phyloP scores from a whole-genome alignment of 2,113 vertebrate species.

The Ailurus styani region DNA sequence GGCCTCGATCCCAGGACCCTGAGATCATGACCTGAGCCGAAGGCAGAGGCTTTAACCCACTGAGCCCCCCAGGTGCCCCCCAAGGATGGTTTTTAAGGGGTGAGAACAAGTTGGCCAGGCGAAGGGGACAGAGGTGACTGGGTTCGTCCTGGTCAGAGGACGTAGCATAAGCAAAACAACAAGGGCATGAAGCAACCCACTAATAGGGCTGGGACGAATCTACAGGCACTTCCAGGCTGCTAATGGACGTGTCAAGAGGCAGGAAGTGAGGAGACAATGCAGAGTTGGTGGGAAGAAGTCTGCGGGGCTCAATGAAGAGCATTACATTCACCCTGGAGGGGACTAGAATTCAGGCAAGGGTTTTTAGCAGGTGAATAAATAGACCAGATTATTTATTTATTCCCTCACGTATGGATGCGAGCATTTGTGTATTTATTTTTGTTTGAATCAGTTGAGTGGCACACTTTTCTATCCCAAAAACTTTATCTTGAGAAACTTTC shows the following conservation, averaged over 20 bases:
- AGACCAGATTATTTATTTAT: background rate
- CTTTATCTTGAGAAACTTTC: background rate
- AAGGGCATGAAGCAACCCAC: fast-evolving
- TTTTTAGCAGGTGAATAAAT: background rate
- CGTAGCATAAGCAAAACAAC: background rate
- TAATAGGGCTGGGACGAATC: too few species aligned
- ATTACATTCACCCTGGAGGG: fast-evolving
- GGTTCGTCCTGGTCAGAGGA: fast-evolving
- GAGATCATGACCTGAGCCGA: too few species aligned
- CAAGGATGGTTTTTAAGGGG: background rate
- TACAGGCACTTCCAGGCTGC: background rate
- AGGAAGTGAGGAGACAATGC: background rate
- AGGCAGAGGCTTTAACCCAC: too few species aligned
- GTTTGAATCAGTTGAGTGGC: too few species aligned
- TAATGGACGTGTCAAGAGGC: background rate
- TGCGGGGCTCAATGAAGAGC: background rate
- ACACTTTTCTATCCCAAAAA: background rate
- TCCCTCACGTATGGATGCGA: background rate
- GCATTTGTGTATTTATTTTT: background rate
- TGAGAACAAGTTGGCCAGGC: background rate
- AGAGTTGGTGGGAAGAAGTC: background rate
- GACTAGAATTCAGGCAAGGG: background rate
- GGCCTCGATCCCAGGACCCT: too few species aligned
- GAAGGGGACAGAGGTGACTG: fast-evolving
- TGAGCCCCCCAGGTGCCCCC: too few species aligned